These are phyloP conservation scores for Whitmania pigra DNA, from an alignment of 1,140 invertebrate genomes.

Conservation along the genomic window DNA sequence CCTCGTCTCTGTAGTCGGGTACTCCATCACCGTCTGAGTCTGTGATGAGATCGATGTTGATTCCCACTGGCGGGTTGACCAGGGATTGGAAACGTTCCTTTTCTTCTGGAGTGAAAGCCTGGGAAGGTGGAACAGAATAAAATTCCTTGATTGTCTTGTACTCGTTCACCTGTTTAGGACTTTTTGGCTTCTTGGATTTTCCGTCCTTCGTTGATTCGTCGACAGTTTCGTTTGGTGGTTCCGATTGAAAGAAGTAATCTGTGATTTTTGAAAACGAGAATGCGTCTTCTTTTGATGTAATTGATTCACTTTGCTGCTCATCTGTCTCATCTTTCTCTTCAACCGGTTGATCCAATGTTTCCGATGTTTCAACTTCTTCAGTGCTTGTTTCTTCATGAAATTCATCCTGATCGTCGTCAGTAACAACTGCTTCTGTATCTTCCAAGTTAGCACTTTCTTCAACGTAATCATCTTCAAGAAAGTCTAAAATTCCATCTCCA, in stretches of 20 bases:
- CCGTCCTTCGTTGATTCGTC: background rate
- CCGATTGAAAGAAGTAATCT: too few species aligned
- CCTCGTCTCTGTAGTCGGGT: slow-evolving; percentile 15
- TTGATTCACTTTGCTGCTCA: background rate
- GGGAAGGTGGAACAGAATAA: background rate
- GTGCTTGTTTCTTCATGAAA: background rate
- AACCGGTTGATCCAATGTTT: background rate
- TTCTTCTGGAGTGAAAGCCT: background rate
- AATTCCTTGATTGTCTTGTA: background rate
- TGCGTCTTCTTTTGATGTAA: background rate
- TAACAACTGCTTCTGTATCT: background rate
- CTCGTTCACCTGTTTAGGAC: background rate
- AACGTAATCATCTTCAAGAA: slow-evolving; percentile 12
- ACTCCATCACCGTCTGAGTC: slow-evolving; percentile 18
- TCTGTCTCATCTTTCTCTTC: background rate
- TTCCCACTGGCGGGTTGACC: background rate
- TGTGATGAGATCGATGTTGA: slow-evolving; percentile 23
- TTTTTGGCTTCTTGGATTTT: background rate
- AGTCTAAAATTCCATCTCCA: slow-evolving; percentile 16
- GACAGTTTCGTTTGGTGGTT: too few species aligned
- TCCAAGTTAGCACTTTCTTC: background rate
- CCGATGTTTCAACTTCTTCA: background rate
- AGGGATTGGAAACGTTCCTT: background rate
- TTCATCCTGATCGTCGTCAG: background rate
- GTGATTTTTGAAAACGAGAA: too few species aligned